phyloP scores from a whole-genome alignment of 2,797 vertebrate species.

The Phaenicophaeus curvirostris region DNA sequence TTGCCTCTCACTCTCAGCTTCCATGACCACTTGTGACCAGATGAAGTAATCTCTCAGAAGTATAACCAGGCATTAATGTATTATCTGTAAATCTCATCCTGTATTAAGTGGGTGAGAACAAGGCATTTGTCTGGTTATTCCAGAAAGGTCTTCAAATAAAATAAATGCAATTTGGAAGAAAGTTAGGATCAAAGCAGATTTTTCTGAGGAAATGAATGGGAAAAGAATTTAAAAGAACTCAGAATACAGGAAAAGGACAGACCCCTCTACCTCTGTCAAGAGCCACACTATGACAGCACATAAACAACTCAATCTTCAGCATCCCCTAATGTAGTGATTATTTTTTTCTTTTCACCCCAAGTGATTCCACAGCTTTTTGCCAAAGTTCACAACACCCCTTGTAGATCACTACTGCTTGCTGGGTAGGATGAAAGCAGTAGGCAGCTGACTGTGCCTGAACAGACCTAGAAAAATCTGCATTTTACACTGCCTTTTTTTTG shows the following conservation, averaged over 20 bases:
- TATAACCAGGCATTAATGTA: conserved; percentile 7
- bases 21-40: background rate
- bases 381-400: background rate
- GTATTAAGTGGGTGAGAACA: background rate
- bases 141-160: background rate
- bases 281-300: background rate
- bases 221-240: background rate
- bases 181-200: background rate
- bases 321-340: background rate
- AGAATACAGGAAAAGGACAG: background rate
- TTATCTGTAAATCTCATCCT: conserved; percentile 37
- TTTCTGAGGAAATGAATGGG: background rate
- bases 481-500: background rate
- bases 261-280: background rate
- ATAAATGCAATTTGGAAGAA: background rate
- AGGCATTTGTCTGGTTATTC: background rate
- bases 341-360: background rate
- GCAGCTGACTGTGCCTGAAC: background rate
- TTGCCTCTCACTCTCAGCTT: background rate
- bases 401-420: background rate
- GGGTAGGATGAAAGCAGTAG: background rate
- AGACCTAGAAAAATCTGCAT: background rate
- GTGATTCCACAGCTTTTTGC: background rate
- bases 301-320: no score
- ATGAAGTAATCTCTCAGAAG: background rate